phyloP scores from a whole-genome alignment of 2,888 invertebrate species.

The Ophraella communa region DNA sequence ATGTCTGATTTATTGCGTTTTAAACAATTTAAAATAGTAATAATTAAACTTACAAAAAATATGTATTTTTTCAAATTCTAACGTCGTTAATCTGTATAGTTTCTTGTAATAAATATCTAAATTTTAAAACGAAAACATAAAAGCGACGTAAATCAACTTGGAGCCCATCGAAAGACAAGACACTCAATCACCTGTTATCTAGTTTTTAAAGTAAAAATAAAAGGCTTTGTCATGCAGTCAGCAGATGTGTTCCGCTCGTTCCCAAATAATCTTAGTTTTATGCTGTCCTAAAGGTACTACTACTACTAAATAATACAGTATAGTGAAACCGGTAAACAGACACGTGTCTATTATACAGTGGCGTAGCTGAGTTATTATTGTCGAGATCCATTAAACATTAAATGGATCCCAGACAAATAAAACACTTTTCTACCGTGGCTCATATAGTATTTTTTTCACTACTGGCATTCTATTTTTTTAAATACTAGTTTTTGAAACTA shows the following conservation, averaged over 20 bases:
- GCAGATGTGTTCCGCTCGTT: constrained; percentile 3
- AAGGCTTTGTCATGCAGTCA: not conserved
- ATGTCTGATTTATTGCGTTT: no score
- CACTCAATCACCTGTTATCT: constrained; percentile 6
- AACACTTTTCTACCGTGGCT: no score
- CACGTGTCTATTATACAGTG: constrained; percentile 1
- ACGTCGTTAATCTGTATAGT: no score
- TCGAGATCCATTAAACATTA: no score
- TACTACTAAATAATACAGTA: not conserved
- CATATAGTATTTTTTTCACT: no score
- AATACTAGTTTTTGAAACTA: no score
- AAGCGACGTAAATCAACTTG: not conserved
- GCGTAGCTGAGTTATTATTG: not conserved
- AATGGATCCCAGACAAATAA: no score
- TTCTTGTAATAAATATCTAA: not conserved
- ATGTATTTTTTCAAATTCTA: no score
- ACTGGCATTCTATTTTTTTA: no score
- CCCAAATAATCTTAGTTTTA: constrained; percentile 2
- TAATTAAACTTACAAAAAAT: no score
- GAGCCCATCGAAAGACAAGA: not conserved
- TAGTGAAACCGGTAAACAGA: not conserved
- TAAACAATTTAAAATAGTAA: no score
- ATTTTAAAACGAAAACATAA: not conserved
- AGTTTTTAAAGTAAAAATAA: not conserved
- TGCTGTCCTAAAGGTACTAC: not conserved